These are phyloP conservation scores for Luffia ferchaultella DNA, from an alignment of 2,888 invertebrate genomes.

Conservation along the genomic window DNA sequence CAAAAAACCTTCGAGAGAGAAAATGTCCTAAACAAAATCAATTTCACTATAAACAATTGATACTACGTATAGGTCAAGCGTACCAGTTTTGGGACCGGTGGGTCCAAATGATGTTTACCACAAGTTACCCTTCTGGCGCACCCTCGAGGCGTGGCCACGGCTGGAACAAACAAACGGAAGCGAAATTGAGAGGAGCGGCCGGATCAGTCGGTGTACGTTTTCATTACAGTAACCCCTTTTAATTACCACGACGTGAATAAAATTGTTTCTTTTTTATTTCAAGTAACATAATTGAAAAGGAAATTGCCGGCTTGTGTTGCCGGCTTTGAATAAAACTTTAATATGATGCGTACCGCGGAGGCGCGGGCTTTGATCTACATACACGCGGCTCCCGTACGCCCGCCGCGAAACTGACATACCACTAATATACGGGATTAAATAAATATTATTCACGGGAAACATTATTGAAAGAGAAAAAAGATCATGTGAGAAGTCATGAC, in stretches of 20 bases:
- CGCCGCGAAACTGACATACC: background rate
- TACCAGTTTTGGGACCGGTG: no score
- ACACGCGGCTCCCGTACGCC: constrained; percentile 38
- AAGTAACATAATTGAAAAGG: constrained; percentile 51
- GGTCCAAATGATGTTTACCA: background rate
- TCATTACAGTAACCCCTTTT: constrained; percentile 66
- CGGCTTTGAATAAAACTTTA: constrained; percentile 59
- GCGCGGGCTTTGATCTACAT: constrained; percentile 52
- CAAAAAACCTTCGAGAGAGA: no score
- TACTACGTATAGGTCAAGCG: no score
- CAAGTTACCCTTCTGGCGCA: no score
- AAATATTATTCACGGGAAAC: no score
- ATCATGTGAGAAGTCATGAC: no score
- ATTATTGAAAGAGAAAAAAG: no score
- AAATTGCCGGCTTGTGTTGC: constrained; percentile 44
- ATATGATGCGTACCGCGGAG: constrained; percentile 51
- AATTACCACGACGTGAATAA: constrained; percentile 62
- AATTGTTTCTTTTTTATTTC: background rate
- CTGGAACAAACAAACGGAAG: constrained; percentile 53
- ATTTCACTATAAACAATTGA: no score
- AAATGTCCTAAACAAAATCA: no score
- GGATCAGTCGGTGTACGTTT: constrained; percentile 63
- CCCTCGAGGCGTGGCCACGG: background rate
- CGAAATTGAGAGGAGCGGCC: constrained; percentile 62
- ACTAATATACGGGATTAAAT: background rate